Evolutionary conservation across 2,888 invertebrate species (phyloP), one percentile per base, ranked within the genome.

Genomic region (Amphipoea lucens): DNA sequence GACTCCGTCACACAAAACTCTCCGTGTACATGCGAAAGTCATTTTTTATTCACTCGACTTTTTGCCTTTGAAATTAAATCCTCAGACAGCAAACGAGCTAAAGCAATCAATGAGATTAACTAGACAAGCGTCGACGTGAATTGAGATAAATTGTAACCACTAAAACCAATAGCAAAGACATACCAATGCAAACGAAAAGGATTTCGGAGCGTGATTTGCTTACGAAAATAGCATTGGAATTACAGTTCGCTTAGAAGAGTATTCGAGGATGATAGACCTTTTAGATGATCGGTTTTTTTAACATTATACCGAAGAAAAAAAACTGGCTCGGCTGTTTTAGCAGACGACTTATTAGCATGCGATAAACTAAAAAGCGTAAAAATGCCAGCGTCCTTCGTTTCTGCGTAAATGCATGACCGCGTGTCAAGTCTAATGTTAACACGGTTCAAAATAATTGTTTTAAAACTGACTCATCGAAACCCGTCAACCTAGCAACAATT

Each of bases 41-140:
- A 57, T 42, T 67, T 82, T 79, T 80, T 69, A 70, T 69, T 66
- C 40, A 68, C n/a, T 67, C 42, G 23, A n/a, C 29, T 60, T 72
- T 65, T 74, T 74, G 66, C 76, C n/a, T 78, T 71, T 42, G 14
- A 62, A 75, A 77, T 84, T 74, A 77, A 81, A 78, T 76, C 54
- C 23, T 85, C 73, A 71, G 65, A 72, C 51, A 74, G 71, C 68
- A 84, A 82, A 77, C 72, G 23, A 83, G 75, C 78, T 70, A 69
- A 79, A 75, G 73, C 68, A 85, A 88, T 87, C 83, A 86, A 88
- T 75, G 74, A 88, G 78, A 87, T 83, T 88, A 87, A 86, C 86
- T 80, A 86, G 86, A 86, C 87, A 83, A 83, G 74, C 57, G 70
- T 62, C 60, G 80, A 84, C 79, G 45, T 72, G 75, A 76, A 87